Evolutionary conservation across 2,888 invertebrate genomes (phyloP).

Genomic region (Galeruca laticollis): DNA sequence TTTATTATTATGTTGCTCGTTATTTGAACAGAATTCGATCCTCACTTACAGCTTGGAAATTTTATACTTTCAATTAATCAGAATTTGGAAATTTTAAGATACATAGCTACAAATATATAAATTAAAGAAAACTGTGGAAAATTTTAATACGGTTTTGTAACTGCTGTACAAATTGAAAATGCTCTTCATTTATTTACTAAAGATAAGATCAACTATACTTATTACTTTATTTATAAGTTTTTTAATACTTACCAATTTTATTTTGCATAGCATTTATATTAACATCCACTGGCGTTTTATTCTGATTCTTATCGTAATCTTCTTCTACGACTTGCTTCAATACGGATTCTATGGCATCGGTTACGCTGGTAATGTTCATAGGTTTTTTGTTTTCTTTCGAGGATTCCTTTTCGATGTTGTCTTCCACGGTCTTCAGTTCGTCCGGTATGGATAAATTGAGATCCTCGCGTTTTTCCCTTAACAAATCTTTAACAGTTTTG

Average conservation of each 20-base stretch:
- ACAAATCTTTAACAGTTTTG: slow-evolving; percentile 63
- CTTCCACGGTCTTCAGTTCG: slow-evolving; percentile 41
- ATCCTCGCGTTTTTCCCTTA: slow-evolving; percentile 65
- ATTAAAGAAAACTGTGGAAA: no score
- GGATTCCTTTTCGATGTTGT: slow-evolving; percentile 53
- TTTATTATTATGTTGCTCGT: no score
- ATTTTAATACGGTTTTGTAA: no score
- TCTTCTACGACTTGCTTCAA: slow-evolving; percentile 60
- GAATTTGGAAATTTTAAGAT: no score
- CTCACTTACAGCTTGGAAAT: no score
- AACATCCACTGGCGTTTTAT: slow-evolving; percentile 34
- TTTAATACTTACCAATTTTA: slow-evolving; percentile 37
- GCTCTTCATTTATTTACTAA: no score
- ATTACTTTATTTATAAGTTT: no score
- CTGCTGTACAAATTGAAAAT: no score
- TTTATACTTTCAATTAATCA: no score
- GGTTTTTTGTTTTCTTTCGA: slow-evolving; percentile 65
- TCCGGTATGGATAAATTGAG: slow-evolving; percentile 61
- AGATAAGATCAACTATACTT: no score
- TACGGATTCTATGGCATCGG: slow-evolving; percentile 71
- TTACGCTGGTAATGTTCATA: slow-evolving; percentile 61
- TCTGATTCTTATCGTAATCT: slow-evolving; percentile 39
- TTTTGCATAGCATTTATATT: slow-evolving; percentile 30
- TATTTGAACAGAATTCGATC: no score
- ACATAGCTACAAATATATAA: no score